Evolutionary conservation across 2,797 vertebrate species (phyloP), one percentile per base, ranked within the genome.

Genomic region (Eutrigla gurnardus): DNA sequence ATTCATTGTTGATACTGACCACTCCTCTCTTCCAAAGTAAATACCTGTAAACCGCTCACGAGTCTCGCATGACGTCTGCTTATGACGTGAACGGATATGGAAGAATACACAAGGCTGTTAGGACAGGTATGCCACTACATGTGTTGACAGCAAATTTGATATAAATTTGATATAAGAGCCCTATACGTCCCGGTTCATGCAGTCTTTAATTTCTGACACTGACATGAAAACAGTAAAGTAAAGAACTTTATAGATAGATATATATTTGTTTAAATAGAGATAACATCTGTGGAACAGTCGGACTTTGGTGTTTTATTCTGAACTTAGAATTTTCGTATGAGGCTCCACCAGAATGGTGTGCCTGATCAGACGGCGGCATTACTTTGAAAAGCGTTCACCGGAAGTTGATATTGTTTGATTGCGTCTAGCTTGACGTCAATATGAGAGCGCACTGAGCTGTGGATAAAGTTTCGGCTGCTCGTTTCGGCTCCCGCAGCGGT

Each of bases 401-500:
- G 87, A 86, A 86, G 36, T n/a, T 0, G 1, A 0, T 1, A 0
- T 3, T 2, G 1, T 9, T 4, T 13, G 0, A 66, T 35, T 43
- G 0, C 0, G 1, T 45, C 2, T 5, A 0, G 0, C 7, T 78
- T 81, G 70, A 80, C 70, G 3, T 6, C 10, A 15, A 42, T 3
- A 3, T 58, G 42, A 61, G 42, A 74, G 59, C n/a, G 50, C 50
- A 25, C 70, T 70, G 53, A 52, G 54, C 36, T 11, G 14, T 4
- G 59, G 84, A 78, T 92, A 81, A 80, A 87, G 88, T 92, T 90
- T 90, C 90, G 18, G 62, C 70, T 37, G n/a, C 46, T 25, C n/a
- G 87, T 92, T 90, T 90, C 89, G 25, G 66, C 70, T 37, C 17
- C 45, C 17, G 49, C 65, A 39, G 61, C 69, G 32, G 25, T 42